Base-by-base conservation (phyloP, 2,888 invertebrate species). In the Yponomeuta sedellus region DNA sequence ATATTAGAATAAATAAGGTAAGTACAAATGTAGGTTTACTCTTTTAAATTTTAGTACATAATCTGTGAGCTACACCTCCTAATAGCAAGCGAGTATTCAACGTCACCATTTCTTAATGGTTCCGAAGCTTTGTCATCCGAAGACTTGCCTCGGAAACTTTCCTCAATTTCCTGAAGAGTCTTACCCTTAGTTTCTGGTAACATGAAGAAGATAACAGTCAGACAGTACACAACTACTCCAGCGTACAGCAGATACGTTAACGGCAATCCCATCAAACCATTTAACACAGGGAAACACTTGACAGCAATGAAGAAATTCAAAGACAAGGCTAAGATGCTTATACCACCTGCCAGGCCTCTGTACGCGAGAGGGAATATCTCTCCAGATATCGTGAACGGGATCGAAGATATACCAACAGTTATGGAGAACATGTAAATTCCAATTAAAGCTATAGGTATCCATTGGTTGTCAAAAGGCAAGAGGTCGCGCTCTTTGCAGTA, bases 371-470 rank as follows among this genome's bases (percentile, higher is more conserved):
- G 92, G 76, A 95, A 95, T 28, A 95, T 89, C 77, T 96, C 95
- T 0, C 95, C 95, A 66, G 94, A 93, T 81, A 95, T 90, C 16
- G 94, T 92, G 86, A 95, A 96, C 0, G 95, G 95, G 69, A 96
- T 82, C 0, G 95, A 94, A 5, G 94, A 89, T 68, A 94, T 86
- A 1, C 95, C 94, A 10, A 93, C 83, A 11, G 92, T 90, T 63
- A 93, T 81, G 25, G 93, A 92, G 11, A 91, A 88, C 77, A 93
- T 93, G 72, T 94, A 94, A 0, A 86, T 69, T 67, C 93, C 80
- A 69, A 93, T 81, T 71, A 92, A 77, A 69, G 85, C 70, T 75
- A 93, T 78, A 0, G 92, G 89, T 12, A 92, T 73, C 89, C 91
- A 92, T 65, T 88, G 86, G 25, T 77, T 79, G n/a, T 86, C 82